A percentile compares a stretch with the other conserved stretches of the same genome.
Evolutionary conservation across 2,888 invertebrate genomes (phyloP).

Genomic region (Bellardia pandia): DNA sequence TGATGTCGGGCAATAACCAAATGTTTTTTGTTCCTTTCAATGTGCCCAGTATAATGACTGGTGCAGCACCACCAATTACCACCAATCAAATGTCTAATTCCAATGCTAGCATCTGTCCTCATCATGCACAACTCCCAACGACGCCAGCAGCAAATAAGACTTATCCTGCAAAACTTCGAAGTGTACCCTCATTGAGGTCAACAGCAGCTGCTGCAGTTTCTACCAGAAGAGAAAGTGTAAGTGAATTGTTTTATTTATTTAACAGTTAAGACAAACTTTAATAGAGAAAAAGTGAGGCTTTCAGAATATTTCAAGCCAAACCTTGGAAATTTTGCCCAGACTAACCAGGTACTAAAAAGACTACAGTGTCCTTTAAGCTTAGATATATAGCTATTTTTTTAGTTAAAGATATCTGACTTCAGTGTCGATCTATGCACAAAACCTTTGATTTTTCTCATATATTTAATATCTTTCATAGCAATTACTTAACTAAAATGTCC

Average conservation of each 20-base stretch:
- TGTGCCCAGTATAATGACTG: conserved; percentile 32
- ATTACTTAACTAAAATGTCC: too few species aligned
- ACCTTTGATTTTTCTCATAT: too few species aligned
- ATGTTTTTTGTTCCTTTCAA: conserved; percentile 62
- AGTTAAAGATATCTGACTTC: too few species aligned
- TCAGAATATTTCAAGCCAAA: not conserved
- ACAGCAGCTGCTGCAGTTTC: conserved; percentile 75
- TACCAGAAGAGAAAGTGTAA: conserved; percentile 80
- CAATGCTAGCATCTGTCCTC: conserved; percentile 36
- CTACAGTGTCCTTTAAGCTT: too few species aligned
- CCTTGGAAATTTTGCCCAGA: too few species aligned
- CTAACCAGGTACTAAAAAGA: too few species aligned
- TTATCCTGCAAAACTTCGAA: conserved; percentile 14
- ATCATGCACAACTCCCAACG: conserved; percentile 22
- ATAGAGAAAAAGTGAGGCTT: not conserved
- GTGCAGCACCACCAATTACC: conserved; percentile 2
- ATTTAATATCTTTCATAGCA: too few species aligned
- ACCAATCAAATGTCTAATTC: conserved; percentile 10
- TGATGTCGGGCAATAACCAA: conserved; percentile 42
- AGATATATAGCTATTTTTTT: too few species aligned
- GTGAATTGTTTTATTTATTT: not conserved
- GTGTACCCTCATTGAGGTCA: conserved; percentile 76
- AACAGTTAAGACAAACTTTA: too few species aligned
- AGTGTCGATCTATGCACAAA: too few species aligned
- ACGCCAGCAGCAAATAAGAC: not conserved